Percentiles rank a stretch among this genome's conserved stretches.
phyloP scores from a whole-genome alignment of 2,113 vertebrate species.

The Atlantisia rogersi region DNA sequence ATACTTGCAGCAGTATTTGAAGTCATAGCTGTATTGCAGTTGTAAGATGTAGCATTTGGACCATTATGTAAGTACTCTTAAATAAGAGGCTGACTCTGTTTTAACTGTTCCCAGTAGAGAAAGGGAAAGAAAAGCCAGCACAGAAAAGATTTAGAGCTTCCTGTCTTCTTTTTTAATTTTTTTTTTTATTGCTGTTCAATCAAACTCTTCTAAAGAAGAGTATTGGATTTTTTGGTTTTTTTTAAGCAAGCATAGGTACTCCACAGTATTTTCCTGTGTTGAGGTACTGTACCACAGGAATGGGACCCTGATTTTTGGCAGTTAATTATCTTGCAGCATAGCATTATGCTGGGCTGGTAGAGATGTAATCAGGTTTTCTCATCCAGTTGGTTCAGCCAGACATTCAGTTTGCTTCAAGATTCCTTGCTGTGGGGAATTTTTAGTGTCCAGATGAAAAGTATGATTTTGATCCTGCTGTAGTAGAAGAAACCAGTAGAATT shows the following conservation, averaged over 20 bases:
- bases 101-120: neutral
- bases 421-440: conserved; percentile 43
- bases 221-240: neutral
- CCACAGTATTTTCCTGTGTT: neutral
- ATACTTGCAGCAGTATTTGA: conserved; percentile 14
- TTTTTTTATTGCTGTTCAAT: neutral
- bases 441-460: conserved; percentile 33
- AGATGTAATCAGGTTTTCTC: conserved; percentile 31
- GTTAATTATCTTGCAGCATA: neutral
- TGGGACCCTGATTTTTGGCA: neutral
- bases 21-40: neutral
- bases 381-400: neutral
- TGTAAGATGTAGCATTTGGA: neutral
- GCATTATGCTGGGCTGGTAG: neutral
- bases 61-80: neutral
- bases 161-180: neutral
- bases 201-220: neutral
- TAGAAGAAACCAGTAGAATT: conserved; percentile 23
- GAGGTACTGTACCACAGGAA: neutral
- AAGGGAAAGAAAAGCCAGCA: neutral
- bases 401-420: neutral
- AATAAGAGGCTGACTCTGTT: neutral
- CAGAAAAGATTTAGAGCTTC: neutral
- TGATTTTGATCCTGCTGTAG: conserved; percentile 33
- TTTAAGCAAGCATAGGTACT: neutral